Base-by-base conservation (phyloP, 2,113 vertebrate species). In the Pelobates fuscus region DNA sequence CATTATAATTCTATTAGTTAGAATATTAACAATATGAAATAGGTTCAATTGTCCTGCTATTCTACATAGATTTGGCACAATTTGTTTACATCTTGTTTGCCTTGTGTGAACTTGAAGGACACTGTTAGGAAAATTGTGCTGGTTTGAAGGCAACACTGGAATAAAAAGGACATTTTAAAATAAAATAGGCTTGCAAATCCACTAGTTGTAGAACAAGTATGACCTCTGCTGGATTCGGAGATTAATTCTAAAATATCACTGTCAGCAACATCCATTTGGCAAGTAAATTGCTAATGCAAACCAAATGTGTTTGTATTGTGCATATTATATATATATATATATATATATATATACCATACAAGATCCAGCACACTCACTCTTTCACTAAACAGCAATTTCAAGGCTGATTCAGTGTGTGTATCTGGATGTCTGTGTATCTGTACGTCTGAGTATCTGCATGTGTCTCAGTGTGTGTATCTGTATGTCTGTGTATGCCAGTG, bases 31-130 rank as follows among this genome's bases (percentile, higher is more conserved):
- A 30, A 52, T 49, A 52, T n/a, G 24, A 52, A 62, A 62, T 71
- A 27, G 37, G 29, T 30, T 71, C 43, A 44, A 27, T 66, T 66
- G 46, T 26, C 14, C 6, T 21, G 8, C 44, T 3, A 29, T 71
- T 71, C 26, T 52, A 8, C 46, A 59, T 26, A 71, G 43, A 62
- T 75, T 75, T 29, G 25, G 30, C 37, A 29, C 41, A 57, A 29
- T 67, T 66, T 66, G 52, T 37, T 32, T 18, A 71, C 54, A 21
- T 62, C 30, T 15, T 37, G 20, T 54, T 75, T 59, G 43, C 63
- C 62, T 75, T 59, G 46, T 66, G 21, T 75, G 52, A 75, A 75
- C 54, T 59, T 3, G n/a, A 17, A 14, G n/a, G n/a, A 66, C 57
- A 32, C n/a, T 75, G 44, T 55, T 41, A 30, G 49, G 41, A 54